phyloP scores from a whole-genome alignment of 2,888 invertebrate genomes.

The Capitulum mitella region DNA sequence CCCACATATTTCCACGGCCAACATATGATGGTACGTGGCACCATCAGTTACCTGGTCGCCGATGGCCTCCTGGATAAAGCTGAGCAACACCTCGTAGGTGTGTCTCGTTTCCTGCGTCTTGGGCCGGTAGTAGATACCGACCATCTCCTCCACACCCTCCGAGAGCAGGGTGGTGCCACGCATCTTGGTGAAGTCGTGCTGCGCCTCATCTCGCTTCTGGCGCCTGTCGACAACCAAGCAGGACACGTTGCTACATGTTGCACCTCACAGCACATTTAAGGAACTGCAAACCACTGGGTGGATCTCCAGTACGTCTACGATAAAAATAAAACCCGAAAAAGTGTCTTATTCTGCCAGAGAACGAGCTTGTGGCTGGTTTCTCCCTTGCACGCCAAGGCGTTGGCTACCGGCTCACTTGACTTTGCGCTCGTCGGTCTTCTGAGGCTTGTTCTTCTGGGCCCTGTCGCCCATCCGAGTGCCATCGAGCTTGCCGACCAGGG shows the following conservation, averaged over 20 bases:
- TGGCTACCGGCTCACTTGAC: too few species aligned
- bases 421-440: conserved; percentile 86
- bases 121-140: conserved; percentile 80
- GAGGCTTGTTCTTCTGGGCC: conserved; percentile 84
- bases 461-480: conserved; percentile 96
- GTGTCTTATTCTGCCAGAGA: too few species aligned
- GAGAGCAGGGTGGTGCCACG: conserved; percentile 78
- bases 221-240: conserved; percentile 50
- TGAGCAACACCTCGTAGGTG: conserved; percentile 90
- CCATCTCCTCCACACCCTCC: conserved; percentile 84
- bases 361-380: too few species aligned
- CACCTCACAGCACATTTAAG: too few species aligned
- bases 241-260: too few species aligned
- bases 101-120: conserved; percentile 96
- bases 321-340: too few species aligned
- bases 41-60: conserved; percentile 85
- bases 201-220: conserved; percentile 81
- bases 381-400: too few species aligned
- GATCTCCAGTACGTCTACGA: too few species aligned
- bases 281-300: too few species aligned
- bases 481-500: conserved; percentile 79
- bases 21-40: too few species aligned
- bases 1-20: too few species aligned
- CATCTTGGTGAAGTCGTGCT: conserved; percentile 82
- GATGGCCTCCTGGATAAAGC: conserved; percentile 92